A percentile compares a stretch with the other conserved stretches of the same genome.
phyloP scores from a whole-genome alignment of 1,140 invertebrate genomes.

The Amyelois transitella region DNA sequence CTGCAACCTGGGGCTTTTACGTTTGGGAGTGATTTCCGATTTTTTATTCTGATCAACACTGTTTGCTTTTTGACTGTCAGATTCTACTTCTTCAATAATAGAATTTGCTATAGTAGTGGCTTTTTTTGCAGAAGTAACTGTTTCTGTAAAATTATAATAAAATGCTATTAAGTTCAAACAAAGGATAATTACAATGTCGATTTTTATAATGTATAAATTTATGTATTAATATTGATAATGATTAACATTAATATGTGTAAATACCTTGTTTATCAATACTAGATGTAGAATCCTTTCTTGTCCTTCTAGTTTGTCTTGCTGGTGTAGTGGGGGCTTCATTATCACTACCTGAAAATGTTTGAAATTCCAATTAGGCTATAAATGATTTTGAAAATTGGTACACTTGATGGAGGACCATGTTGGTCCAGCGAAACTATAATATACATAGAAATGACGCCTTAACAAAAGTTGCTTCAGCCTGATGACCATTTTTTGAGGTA shows the following conservation, averaged over 20 bases:
- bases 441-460: too few species aligned
- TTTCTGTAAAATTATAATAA: conserved; percentile 23
- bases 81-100: conserved; percentile 47
- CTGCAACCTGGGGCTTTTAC: not conserved
- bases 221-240: too few species aligned
- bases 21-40: not conserved
- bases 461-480: too few species aligned
- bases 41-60: not conserved
- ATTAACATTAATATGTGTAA: not conserved
- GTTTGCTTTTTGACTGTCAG: conserved; percentile 6
- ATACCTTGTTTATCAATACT: conserved; percentile 52
- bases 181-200: too few species aligned
- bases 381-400: too few species aligned
- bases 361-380: not conserved
- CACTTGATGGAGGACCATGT: too few species aligned
- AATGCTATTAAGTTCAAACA: not conserved
- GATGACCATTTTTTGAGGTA: too few species aligned
- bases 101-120: conserved; percentile 26
- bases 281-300: conserved; percentile 53
- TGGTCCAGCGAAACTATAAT: too few species aligned
- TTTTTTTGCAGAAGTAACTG: conserved; percentile 16
- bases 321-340: conserved; percentile 48
- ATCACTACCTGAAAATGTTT: conserved; percentile 45
- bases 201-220: too few species aligned
- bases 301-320: conserved; percentile 41